A percentile compares a stretch with the other conserved stretches of the same genome.
Conservation (phyloP, 2,113 vertebrate species). For the Dunckerocampus dactyliophorus region DNA sequence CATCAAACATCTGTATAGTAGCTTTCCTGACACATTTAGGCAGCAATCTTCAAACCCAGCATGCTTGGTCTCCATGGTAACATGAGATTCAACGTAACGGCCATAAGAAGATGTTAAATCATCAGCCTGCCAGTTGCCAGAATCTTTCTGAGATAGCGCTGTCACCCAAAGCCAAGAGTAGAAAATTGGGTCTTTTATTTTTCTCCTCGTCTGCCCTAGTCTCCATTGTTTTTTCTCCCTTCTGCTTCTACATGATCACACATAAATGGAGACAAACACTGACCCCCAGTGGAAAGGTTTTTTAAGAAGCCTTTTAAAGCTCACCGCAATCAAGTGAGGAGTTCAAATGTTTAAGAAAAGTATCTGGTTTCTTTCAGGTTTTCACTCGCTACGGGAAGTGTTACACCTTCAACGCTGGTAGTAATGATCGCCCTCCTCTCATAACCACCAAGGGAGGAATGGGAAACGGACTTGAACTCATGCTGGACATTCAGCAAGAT, state of each 20-base stretch:
- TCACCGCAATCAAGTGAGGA: neutral
- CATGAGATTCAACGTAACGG: slow-evolving; percentile 51
- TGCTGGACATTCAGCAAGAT: slow-evolving; percentile 98
- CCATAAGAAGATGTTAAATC: slow-evolving; percentile 46
- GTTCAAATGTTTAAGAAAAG: neutral
- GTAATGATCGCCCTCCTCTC: slow-evolving; percentile 79
- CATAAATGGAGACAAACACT: slow-evolving; percentile 41
- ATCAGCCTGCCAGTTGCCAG: slow-evolving; percentile 28
- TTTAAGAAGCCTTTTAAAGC: neutral
- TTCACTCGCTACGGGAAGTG: slow-evolving; percentile 97
- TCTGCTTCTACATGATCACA: neutral
- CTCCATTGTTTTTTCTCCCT: slow-evolving; percentile 7
- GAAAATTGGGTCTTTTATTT: neutral
- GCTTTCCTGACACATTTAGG: slow-evolving; percentile 39
- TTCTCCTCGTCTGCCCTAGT: slow-evolving; percentile 1
- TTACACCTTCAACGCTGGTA: slow-evolving; percentile 92
- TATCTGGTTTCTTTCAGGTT: slow-evolving; percentile 73
- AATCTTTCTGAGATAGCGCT: slow-evolving; percentile 33
- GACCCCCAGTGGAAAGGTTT: slow-evolving; percentile 56
- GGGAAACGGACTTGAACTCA: slow-evolving; percentile 95
- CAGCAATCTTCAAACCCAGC: slow-evolving; percentile 28
- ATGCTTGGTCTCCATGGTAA: slow-evolving; percentile 66
- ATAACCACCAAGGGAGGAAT: slow-evolving; percentile 94
- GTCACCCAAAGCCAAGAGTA: slow-evolving; percentile 27
- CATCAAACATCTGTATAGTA: slow-evolving; percentile 15